Percentiles rank a stretch among this genome's conserved stretches.
These are phyloP conservation scores for Philhelius pedissequus DNA, from an alignment of 2,888 invertebrate genomes.

Conservation along the genomic window DNA sequence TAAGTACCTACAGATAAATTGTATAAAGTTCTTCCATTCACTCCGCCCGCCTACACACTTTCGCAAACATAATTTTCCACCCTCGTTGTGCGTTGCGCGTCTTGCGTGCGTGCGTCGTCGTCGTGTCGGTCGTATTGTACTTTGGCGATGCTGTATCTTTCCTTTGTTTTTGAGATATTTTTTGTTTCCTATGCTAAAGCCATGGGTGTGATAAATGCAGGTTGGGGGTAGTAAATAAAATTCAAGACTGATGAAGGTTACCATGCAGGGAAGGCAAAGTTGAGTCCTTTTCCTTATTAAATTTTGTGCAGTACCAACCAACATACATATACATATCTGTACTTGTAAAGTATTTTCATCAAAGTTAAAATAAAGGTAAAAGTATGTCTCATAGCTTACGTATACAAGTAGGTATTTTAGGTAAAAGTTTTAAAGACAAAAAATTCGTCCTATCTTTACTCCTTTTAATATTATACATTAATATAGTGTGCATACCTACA, in stretches of 20 bases:
- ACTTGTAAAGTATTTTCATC: slow-evolving; percentile 24
- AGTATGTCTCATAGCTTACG: not conserved
- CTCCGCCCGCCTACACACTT: not conserved
- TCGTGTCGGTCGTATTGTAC: no score
- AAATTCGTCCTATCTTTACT: not conserved
- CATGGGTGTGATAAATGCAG: slow-evolving; percentile 16
- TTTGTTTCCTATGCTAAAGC: not conserved
- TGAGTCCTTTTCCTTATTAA: slow-evolving; percentile 42
- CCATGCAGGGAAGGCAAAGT: not conserved
- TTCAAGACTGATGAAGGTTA: slow-evolving; percentile 18
- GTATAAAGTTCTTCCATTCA: not conserved
- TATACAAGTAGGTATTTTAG: no score
- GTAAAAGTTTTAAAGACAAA: not conserved
- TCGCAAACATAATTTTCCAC: not conserved
- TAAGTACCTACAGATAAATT: not conserved
- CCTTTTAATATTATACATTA: not conserved
- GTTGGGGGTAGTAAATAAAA: slow-evolving; percentile 24
- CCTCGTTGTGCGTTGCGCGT: not conserved
- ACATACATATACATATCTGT: not conserved
- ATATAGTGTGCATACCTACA: no score
- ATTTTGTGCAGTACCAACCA: slow-evolving; percentile 45
- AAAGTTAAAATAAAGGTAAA: not conserved
- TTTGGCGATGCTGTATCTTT: slow-evolving; percentile 15
- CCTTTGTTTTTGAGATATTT: slow-evolving; percentile 24
- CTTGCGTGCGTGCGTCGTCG: no score